Evolutionary conservation across 2,113 vertebrate genomes (phyloP), one percentile per base, ranked within the genome.

Genomic region (Apeltes quadracus): DNA sequence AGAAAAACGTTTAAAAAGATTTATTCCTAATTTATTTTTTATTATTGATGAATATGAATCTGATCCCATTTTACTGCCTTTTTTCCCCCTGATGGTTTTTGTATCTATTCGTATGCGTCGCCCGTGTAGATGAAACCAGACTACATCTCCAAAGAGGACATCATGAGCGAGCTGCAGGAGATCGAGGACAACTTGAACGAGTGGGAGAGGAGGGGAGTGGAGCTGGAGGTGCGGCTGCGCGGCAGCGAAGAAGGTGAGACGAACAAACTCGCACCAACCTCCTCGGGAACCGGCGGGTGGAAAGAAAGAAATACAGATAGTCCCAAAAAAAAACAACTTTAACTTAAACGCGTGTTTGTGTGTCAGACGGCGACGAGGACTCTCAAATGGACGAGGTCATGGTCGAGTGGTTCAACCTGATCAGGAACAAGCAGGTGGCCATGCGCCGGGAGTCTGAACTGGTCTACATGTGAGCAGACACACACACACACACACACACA

Each of bases 401-500:
- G 96, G 95, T 95, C 56, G 96, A 96, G 7, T 99, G 98, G 98
- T 98, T 99, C 93, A 95, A 75, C 84, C 92, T 99, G 62, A 98
- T 99, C 91, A 95, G 96, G 18, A 93, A 96, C 87, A 99, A 99
- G 67, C 97, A 99, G 90, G 88, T 96, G 73, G 94, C 96, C 86
- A 92, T 99, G 82, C 92, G 97, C 58, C 93, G 94, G 55, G 98
- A 99, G 73, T 99, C 97, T 0, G 98, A 99, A 79, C 94, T 91
- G 54, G 82, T 90, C 43, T 90, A 88, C 76, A 69, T 92, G 87
- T 90, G 83, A 90, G 89, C n/a, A 46, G 69, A 64, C 61, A 51
- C 59, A 50, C 53, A 59, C 54, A 50, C 58, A 10, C 22, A 43
- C 55, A 32, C 78, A 59, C 67, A 4, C 43, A 72, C 36, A 62